phyloP scores from a whole-genome alignment of 1,140 invertebrate genomes.

The Eupristina koningsbergeri region DNA sequence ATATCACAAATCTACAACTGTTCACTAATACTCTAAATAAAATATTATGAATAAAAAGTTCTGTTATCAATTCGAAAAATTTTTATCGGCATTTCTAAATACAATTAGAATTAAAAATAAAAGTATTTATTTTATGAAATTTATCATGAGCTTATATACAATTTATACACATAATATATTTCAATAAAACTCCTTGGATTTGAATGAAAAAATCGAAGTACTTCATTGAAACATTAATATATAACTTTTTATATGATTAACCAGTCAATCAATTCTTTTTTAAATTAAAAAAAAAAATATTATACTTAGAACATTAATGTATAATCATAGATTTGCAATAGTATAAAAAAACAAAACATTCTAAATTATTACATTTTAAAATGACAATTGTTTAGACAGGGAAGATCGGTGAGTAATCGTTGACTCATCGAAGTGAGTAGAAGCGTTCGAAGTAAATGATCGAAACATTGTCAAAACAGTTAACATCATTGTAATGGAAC shows the following conservation, averaged over 20 bases:
- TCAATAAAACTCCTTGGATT: not conserved
- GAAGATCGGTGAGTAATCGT: not conserved
- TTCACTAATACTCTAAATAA: not conserved
- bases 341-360: not conserved
- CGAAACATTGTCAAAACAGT: conserved; percentile 8
- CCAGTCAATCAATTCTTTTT: not conserved
- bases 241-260: too few species aligned
- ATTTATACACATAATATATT: too few species aligned
- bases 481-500: not conserved
- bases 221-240: not conserved
- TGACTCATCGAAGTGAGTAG: not conserved
- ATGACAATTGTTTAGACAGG: not conserved
- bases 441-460: not conserved
- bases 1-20: conserved; percentile 9
- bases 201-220: not conserved
- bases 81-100: not conserved
- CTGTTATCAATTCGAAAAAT: not conserved
- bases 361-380: not conserved
- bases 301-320: not conserved
- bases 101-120: not conserved
- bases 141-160: not conserved
- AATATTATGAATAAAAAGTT: not conserved
- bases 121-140: not conserved
- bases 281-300: conserved; percentile 5
- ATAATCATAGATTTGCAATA: not conserved